A percentile compares a stretch with the other conserved stretches of the same genome.
Evolutionary conservation across 2,113 vertebrate genomes (phyloP).

Genomic region (Rhizomys pruinosus): DNA sequence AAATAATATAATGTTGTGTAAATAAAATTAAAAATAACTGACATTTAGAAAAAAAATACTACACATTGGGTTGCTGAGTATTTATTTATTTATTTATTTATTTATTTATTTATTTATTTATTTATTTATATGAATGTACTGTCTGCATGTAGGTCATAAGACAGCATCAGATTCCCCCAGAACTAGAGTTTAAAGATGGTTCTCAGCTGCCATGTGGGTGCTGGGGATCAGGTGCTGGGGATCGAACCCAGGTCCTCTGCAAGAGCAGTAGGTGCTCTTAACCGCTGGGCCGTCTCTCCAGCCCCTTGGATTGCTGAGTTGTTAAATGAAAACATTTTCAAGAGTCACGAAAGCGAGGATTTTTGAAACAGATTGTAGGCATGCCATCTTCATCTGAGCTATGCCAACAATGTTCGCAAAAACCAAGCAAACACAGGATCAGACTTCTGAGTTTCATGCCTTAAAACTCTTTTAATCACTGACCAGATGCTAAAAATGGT

Average conservation of each 20-base stretch:
- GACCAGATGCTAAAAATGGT: conserved; percentile 22
- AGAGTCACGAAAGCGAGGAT: neutral
- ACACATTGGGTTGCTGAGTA: neutral
- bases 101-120: too few species aligned
- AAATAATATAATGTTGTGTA: neutral
- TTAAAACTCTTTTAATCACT: neutral
- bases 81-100: too few species aligned
- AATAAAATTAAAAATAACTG: neutral
- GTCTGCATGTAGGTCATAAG: too few species aligned
- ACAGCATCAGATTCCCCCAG: too few species aligned
- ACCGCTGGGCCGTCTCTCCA: too few species aligned
- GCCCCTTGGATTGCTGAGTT: too few species aligned
- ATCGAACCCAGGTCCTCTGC: too few species aligned
- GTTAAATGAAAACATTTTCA: neutral
- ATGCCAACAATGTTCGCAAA: conserved; percentile 11
- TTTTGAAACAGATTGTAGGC: conserved; percentile 35
- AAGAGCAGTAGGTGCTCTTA: too few species aligned
- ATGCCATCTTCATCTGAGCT: neutral
- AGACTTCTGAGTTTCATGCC: neutral
- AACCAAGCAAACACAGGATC: neutral
- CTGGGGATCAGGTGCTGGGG: too few species aligned
- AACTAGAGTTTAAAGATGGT: too few species aligned
- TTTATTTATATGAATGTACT: too few species aligned
- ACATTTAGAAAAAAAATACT: neutral
- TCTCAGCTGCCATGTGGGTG: too few species aligned